These are phyloP conservation scores for Andrena chrysosceles DNA, from an alignment of 2,888 invertebrate species.

Conservation along the genomic window DNA sequence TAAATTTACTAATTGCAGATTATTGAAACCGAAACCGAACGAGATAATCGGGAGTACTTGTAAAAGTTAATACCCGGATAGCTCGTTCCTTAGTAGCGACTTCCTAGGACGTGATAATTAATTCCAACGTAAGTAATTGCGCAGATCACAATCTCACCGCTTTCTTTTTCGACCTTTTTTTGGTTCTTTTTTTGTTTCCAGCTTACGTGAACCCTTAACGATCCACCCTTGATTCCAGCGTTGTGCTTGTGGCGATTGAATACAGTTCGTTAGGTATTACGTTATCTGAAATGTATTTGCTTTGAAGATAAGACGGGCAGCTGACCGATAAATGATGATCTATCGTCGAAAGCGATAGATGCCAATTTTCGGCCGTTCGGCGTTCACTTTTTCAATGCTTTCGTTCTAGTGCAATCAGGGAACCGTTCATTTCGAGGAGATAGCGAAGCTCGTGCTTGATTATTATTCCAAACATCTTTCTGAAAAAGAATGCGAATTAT, in stretches of 20 bases:
- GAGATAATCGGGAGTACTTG: conserved; percentile 70
- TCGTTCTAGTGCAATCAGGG: conserved; percentile 1
- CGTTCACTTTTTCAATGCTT: neutral
- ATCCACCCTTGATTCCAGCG: conserved; percentile 28
- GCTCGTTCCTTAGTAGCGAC: conserved; percentile 67
- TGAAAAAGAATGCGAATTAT: conserved; percentile 2
- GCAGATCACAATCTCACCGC: conserved; percentile 50
- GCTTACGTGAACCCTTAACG: conserved; percentile 55
- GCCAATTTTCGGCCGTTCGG: neutral
- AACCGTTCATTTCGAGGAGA: neutral
- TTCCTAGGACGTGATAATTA: conserved; percentile 70
- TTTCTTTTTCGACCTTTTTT: conserved; percentile 42
- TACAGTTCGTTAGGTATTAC: conserved; percentile 15
- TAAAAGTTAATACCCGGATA: conserved; percentile 67
- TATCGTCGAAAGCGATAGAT: neutral
- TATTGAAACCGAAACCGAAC: conserved; percentile 67
- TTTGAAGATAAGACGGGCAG: conserved; percentile 24
- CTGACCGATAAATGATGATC: conserved; percentile 25
- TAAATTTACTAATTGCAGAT: conserved; percentile 65
- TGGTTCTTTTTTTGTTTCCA: conserved; percentile 28
- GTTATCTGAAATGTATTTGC: conserved; percentile 16
- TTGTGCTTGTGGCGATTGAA: neutral
- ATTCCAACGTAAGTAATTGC: conserved; percentile 64
- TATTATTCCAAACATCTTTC: neutral
- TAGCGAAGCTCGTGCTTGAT: neutral